These are phyloP conservation scores for Helicolenus hilgendorfi DNA, from an alignment of 2,797 vertebrate genomes.

Conservation along the genomic window DNA sequence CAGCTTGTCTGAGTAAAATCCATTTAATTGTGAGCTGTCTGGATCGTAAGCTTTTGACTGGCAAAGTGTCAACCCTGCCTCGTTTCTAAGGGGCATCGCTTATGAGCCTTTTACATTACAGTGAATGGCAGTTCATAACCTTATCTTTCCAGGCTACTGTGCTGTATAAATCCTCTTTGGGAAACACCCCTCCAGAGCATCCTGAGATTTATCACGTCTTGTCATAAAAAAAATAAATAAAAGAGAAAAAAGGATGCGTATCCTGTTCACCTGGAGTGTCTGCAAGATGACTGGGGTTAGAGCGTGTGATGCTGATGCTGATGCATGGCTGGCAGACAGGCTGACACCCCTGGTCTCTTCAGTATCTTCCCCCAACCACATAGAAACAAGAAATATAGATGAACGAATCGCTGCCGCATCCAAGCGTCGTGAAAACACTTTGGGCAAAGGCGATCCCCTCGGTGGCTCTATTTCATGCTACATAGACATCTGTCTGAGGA, in stretches of 20 bases:
- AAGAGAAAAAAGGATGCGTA: conserved; percentile 20
- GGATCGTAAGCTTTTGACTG: conserved; percentile 22
- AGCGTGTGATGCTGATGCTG: conserved; percentile 55
- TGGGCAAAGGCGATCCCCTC: conserved; percentile 56
- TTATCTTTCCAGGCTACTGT: conserved; percentile 53
- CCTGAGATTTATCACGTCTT: conserved; percentile 63
- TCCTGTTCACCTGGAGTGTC: conserved; percentile 64
- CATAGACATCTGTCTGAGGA: conserved; percentile 55
- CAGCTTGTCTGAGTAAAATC: background rate
- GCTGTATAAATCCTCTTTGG: conserved; percentile 66
- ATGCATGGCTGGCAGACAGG: conserved; percentile 59
- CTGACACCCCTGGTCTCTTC: conserved; percentile 49
- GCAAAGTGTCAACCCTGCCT: conserved; percentile 25
- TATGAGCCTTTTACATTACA: conserved; percentile 49
- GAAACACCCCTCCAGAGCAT: conserved; percentile 44
- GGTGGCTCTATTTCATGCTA: conserved; percentile 63
- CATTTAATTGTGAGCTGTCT: conserved; percentile 14
- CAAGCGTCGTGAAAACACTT: conserved; percentile 40
- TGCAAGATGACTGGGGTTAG: conserved; percentile 67
- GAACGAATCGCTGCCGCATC: background rate
- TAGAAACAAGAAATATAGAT: conserved; percentile 53
- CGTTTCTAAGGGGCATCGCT: conserved; percentile 17
- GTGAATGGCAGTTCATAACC: conserved; percentile 68
- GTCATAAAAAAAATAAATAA: conserved; percentile 55
- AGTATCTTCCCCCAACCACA: conserved; percentile 49